Percentiles rank a stretch among this genome's conserved stretches.
Conservation (phyloP, 2,888 invertebrate species). For the Temnothorax unifasciatus region DNA sequence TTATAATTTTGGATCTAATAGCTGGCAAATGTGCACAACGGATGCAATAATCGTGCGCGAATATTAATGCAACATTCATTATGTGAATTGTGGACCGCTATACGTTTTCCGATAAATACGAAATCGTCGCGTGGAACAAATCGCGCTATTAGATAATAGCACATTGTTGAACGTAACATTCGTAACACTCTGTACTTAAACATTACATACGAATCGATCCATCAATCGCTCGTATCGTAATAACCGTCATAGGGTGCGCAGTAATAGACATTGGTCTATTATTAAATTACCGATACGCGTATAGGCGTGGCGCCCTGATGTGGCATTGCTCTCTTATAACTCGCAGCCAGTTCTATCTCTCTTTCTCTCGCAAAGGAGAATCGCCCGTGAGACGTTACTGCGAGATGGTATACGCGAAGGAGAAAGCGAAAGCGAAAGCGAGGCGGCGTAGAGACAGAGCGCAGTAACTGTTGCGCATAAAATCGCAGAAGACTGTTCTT, state of each 20-base stretch:
- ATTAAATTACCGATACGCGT: constrained; percentile 53
- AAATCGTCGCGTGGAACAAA: neutral
- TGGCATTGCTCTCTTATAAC: constrained; percentile 34
- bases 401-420: constrained; percentile 72
- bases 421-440: constrained; percentile 77
- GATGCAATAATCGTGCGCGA: neutral
- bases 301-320: constrained; percentile 18
- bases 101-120: neutral
- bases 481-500: constrained; percentile 59
- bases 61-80: neutral
- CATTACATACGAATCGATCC: constrained; percentile 9
- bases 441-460: constrained; percentile 45
- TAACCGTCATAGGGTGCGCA: neutral
- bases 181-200: neutral
- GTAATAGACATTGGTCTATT: constrained; percentile 37
- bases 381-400: constrained; percentile 60
- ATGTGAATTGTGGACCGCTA: neutral
- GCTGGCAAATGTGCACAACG: neutral
- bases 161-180: neutral
- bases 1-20: neutral
- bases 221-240: constrained; percentile 28
- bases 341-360: neutral
- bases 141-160: constrained; percentile 14
- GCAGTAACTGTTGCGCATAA: constrained; percentile 65
- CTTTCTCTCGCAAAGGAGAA: neutral